Base-by-base conservation (phyloP, 2,797 vertebrate genomes). In the Carapus acus region DNA sequence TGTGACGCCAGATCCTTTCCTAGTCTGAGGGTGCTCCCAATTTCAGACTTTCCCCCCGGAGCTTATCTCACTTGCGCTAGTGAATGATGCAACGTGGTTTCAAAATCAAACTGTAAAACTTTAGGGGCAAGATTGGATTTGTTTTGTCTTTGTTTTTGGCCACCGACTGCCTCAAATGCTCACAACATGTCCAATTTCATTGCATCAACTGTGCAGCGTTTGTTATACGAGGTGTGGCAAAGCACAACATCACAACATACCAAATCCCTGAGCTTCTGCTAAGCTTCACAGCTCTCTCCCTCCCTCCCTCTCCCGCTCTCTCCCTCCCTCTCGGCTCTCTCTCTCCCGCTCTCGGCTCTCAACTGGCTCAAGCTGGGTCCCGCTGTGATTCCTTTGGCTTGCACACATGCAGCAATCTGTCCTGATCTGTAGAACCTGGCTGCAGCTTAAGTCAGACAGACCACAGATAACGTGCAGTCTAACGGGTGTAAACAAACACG, bases 381-480 rank as follows among this genome's bases (percentile, higher is more conserved):
- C 36, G 73, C 76, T 73, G 71, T 13, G 73, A 48, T 40, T 31
- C 50, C 40, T 65, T 67, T 71, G 77, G 64, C 74, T 62, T 57
- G 6, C 21, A 18, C 52, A 44, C 41, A 36, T 53, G 62, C 38
- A 62, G 65, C 65, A 55, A 49, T 69, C 45, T 51, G 50, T 69
- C 71, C 65, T 43, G 18, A 69, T 50, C 69, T 65, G 64, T 40
- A n/a, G 59, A 69, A 59, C 61, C 57, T 64, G 63, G 43, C 54
- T 36, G 16, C 33, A 49, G 1, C 9, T 14, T 31, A 4, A 17
- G 22, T 19, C 43, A 13, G n/a, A 22, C 43, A 18, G 18, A n/a
- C 15, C 6, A 1, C 2, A 14, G 17, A 11, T 36, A 13, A 36
- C 13, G 3, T 13, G 8, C 24, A 27, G 9, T 33, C 14, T 4